Evolutionary conservation across 2,797 vertebrate genomes (phyloP).

Genomic region (Avahi laniger): DNA sequence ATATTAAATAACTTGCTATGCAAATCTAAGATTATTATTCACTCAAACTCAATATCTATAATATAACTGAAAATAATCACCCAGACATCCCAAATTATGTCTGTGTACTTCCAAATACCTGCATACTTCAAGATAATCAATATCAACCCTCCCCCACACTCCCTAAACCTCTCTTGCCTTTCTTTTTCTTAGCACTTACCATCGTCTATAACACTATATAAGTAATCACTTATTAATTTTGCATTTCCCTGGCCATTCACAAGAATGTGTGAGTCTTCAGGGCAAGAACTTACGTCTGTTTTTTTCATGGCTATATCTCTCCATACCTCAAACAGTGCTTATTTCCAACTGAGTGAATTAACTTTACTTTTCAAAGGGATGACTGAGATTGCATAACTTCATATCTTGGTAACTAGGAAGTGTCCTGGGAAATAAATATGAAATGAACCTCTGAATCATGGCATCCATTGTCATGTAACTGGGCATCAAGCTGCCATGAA

Average conservation of each 20-base stretch:
- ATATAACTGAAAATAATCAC: conserved; percentile 19
- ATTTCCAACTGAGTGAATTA: not conserved
- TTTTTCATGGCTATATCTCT: not conserved
- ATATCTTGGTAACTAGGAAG: not conserved
- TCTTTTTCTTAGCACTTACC: not conserved
- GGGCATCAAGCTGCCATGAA: not conserved
- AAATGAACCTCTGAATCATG: not conserved
- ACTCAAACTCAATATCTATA: not conserved
- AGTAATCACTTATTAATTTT: not conserved
- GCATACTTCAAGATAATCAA: not conserved
- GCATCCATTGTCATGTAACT: not conserved
- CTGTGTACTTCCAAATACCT: not conserved
- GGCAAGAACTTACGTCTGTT: not conserved
- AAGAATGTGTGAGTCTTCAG: not conserved
- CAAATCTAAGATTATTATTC: not conserved
- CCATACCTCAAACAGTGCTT: not conserved
- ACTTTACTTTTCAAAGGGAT: not conserved
- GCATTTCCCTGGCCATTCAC: not conserved
- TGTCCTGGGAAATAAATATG: not conserved
- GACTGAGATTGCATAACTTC: not conserved
- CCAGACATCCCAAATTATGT: not conserved
- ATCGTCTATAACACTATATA: not conserved
- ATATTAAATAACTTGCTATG: not conserved
- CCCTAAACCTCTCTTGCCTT: not conserved
- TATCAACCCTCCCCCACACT: not conserved